Percentiles rank a stretch among this genome's conserved stretches.
These are phyloP conservation scores for Schizaphis graminum DNA, from an alignment of 2,888 invertebrate species.

Conservation along the genomic window DNA sequence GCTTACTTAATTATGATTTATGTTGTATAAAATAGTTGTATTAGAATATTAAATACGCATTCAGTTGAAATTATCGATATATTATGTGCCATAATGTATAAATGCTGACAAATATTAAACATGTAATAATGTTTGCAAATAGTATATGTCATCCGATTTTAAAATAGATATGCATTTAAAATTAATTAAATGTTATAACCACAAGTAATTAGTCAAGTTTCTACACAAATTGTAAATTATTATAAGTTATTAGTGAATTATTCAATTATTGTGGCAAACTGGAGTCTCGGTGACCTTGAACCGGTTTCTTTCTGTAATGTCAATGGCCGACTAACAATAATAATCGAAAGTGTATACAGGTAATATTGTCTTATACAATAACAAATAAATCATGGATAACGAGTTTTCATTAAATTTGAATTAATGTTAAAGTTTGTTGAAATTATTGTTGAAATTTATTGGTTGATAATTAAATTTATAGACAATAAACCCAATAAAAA, in stretches of 20 bases:
- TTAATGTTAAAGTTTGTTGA: neutral
- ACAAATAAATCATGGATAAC: neutral
- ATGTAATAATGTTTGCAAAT: neutral
- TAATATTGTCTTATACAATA: neutral
- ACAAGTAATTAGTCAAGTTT: neutral
- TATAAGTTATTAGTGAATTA: conserved; percentile 2
- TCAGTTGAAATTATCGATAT: neutral
- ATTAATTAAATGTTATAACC: neutral
- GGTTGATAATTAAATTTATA: neutral
- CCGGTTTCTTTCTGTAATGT: neutral
- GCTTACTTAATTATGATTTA: neutral
- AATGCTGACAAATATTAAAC: neutral
- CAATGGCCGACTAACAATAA: conserved; percentile 46
- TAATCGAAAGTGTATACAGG: conserved; percentile 29
- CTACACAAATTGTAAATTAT: neutral
- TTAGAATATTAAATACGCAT: neutral
- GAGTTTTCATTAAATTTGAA: neutral
- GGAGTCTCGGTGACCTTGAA: conserved; percentile 28
- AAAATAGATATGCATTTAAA: neutral
- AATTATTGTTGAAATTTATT: neutral
- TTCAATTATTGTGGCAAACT: neutral
- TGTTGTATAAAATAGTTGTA: neutral
- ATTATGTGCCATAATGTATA: neutral
- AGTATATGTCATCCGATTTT: neutral
- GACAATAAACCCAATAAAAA: neutral